Evolutionary conservation across 2,888 invertebrate genomes (phyloP).

Genomic region (Apomyelois bistriatella): DNA sequence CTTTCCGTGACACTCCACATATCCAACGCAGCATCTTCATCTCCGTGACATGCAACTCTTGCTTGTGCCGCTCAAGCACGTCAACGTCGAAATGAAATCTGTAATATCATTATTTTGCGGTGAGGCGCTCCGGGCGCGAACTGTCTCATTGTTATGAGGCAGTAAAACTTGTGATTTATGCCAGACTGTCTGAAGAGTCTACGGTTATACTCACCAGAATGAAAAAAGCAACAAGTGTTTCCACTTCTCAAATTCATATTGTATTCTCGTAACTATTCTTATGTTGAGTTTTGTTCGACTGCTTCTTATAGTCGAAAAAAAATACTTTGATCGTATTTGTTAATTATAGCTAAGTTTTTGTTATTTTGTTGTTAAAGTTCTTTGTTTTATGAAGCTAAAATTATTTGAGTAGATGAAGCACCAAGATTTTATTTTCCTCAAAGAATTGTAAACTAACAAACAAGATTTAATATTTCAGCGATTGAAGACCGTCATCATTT

Average conservation of each 20-base stretch:
- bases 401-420: too few relatives aligned
- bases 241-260: conserved; percentile 1
- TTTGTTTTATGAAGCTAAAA: too few relatives aligned
- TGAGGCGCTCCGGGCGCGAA: conserved; percentile 29
- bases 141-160: conserved; percentile 48
- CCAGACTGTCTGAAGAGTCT: conserved; percentile 35
- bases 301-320: neutral
- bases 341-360: too few relatives aligned
- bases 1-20: too few relatives aligned
- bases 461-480: too few relatives aligned
- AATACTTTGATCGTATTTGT: too few relatives aligned
- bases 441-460: too few relatives aligned
- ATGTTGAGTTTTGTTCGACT: neutral
- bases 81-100: neutral
- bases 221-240: conserved; percentile 5
- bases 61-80: neutral
- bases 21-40: too few relatives aligned
- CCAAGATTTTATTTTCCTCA: too few relatives aligned
- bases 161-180: conserved; percentile 42
- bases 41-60: too few relatives aligned
- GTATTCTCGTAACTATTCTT: neutral
- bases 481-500: neutral
- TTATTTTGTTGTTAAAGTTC: too few relatives aligned
- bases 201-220: conserved; percentile 19
- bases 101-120: neutral